phyloP scores from a whole-genome alignment of 2,113 vertebrate species.

The Chloebia gouldiae region DNA sequence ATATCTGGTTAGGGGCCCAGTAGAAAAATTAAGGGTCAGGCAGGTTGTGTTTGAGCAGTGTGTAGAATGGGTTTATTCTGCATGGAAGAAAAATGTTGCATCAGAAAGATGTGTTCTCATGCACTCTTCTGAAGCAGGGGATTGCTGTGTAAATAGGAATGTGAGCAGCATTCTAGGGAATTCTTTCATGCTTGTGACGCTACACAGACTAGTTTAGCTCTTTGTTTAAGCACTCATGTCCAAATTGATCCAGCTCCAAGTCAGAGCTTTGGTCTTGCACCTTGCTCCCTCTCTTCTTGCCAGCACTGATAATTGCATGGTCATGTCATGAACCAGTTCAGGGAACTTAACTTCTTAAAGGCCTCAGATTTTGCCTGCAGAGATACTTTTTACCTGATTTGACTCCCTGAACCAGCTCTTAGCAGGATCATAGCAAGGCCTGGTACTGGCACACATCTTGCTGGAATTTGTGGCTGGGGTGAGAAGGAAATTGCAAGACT shows the following conservation, averaged over 20 bases:
- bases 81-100: background rate
- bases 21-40: background rate
- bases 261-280: background rate
- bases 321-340: background rate
- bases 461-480: background rate
- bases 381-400: constrained; percentile 10
- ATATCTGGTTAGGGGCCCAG: background rate
- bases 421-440: background rate
- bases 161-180: background rate
- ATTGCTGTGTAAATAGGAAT: background rate
- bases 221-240: background rate
- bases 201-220: background rate
- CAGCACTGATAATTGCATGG: background rate
- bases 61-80: background rate
- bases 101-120: background rate
- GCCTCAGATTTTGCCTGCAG: background rate
- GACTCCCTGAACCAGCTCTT: background rate
- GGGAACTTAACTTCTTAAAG: background rate
- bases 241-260: background rate
- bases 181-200: background rate
- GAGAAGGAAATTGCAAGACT: background rate
- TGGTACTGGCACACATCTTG: background rate
- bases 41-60: background rate
- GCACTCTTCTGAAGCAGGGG: background rate
- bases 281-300: background rate